phyloP scores from a whole-genome alignment of 2,888 invertebrate species.

The Pedicia rivosa region DNA sequence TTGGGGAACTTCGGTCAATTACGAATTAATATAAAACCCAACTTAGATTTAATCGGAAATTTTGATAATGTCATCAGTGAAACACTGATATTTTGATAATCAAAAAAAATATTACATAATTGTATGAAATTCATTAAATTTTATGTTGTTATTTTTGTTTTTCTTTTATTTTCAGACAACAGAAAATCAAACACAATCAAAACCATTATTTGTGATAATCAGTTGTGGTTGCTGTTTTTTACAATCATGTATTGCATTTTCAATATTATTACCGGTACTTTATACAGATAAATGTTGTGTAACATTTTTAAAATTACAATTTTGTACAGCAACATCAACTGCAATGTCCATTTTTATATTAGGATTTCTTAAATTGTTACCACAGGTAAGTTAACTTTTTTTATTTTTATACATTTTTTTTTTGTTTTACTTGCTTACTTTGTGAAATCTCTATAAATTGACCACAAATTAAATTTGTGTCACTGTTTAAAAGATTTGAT shows the following conservation, averaged over 20 bases:
- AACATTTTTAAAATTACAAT: constrained; percentile 50
- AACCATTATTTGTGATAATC: constrained; percentile 28
- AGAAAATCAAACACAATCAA: constrained; percentile 17
- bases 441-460: too few species aligned
- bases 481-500: too few species aligned
- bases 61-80: too few species aligned
- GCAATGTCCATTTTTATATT: constrained; percentile 45
- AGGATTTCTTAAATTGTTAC: constrained; percentile 33
- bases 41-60: too few species aligned
- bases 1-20: too few species aligned
- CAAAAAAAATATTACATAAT: too few species aligned
- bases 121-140: too few species aligned
- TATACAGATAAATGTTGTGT: constrained; percentile 35
- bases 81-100: too few species aligned
- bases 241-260: constrained; percentile 29
- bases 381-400: constrained; percentile 28
- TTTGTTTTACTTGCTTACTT: background rate
- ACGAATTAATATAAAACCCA: too few species aligned
- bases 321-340: constrained; percentile 49
- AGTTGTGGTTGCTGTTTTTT: constrained; percentile 30
- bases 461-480: too few species aligned
- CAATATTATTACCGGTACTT: constrained; percentile 28
- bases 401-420: background rate
- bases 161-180: constrained; percentile 17
- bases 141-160: constrained; percentile 1